Conservation (phyloP, 2,888 invertebrate species). For the Seira musarum region DNA sequence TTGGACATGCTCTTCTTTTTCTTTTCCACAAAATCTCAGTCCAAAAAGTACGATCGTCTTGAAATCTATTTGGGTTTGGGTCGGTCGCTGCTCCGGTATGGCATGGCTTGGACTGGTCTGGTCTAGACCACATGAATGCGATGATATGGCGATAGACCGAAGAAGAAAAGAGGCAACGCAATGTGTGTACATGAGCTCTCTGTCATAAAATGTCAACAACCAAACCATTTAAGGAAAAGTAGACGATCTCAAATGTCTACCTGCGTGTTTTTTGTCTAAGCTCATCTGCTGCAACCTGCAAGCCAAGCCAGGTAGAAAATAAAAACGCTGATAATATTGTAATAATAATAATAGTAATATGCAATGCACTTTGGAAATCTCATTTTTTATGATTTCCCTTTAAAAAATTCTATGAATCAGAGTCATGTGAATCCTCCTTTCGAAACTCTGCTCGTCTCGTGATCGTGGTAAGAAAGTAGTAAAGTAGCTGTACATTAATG, state of each 20-base stretch:
- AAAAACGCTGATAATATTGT: background rate
- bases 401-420: background rate
- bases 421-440: slow-evolving; percentile 10
- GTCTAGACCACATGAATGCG: too few relatives aligned
- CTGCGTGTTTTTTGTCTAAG: slow-evolving; percentile 13
- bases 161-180: background rate
- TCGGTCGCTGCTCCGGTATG: background rate
- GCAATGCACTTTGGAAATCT: slow-evolving; percentile 3
- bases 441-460: background rate
- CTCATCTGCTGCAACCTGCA: slow-evolving; percentile 14
- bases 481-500: slow-evolving; percentile 9
- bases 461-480: background rate
- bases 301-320: slow-evolving; percentile 7
- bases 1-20: slow-evolving; percentile 2
- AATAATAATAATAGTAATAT: slow-evolving; percentile 6
- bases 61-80: background rate
- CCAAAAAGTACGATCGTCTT: background rate
- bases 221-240: slow-evolving; percentile 53
- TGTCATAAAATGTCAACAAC: slow-evolving; percentile 61
- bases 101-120: background rate
- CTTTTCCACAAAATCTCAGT: background rate
- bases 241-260: slow-evolving; percentile 18
- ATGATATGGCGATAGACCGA: too few relatives aligned
- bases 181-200: slow-evolving; percentile 51
- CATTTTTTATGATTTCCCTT: background rate